phyloP scores from a whole-genome alignment of 2,797 vertebrate species.

The Xenopus petersii region DNA sequence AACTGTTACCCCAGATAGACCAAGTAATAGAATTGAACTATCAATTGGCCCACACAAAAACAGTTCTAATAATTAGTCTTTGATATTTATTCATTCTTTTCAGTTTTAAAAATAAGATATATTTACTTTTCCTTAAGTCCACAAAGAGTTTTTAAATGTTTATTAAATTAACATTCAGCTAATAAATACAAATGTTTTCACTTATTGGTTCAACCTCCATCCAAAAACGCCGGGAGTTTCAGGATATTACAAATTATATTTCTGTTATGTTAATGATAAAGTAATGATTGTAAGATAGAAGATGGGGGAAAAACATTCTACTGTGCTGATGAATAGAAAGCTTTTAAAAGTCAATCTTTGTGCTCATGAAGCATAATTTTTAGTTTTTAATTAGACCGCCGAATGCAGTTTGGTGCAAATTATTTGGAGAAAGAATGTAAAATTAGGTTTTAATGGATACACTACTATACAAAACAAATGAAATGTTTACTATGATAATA shows the following conservation, averaged over 20 bases:
- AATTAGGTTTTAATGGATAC: conserved; percentile 50
- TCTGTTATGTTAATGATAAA: conserved; percentile 5
- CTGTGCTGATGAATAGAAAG: conserved; percentile 13
- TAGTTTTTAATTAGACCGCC: conserved; percentile 34
- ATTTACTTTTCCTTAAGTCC: too few species aligned
- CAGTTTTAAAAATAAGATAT: too few species aligned
- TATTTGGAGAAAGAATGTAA: conserved; percentile 49
- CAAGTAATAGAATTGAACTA: too few species aligned
- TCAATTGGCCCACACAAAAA: too few species aligned
- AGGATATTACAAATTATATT: not conserved
- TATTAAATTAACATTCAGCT: too few species aligned
- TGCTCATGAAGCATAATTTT: conserved; percentile 23
- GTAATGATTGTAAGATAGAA: conserved; percentile 5
- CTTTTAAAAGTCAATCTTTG: conserved; percentile 41
- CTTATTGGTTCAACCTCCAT: too few species aligned
- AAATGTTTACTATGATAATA: conserved; percentile 52
- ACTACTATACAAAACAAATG: conserved; percentile 47
- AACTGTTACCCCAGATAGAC: too few species aligned
- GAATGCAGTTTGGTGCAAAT: conserved; percentile 35
- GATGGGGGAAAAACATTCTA: conserved; percentile 4
- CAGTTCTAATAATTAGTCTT: too few species aligned
- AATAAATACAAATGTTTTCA: too few species aligned
- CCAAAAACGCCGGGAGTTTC: not conserved
- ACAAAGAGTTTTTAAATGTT: too few species aligned
- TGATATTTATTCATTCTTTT: too few species aligned